These are phyloP conservation scores for Bradynema listronoti DNA, from an alignment of 1,140 invertebrate genomes.

Conservation along the genomic window DNA sequence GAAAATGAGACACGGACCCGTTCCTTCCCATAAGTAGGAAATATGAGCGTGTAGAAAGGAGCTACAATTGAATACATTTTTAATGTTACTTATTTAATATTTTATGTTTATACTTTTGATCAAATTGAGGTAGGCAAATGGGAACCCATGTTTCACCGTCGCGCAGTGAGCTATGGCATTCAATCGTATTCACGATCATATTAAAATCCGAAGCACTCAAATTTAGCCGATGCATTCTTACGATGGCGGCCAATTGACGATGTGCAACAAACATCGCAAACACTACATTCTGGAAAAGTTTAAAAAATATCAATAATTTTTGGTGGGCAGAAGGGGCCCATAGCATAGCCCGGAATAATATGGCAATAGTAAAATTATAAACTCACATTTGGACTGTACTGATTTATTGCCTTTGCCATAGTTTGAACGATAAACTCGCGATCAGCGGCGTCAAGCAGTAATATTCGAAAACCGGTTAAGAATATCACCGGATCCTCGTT, in stretches of 20 bases:
- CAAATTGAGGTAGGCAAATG: conserved; percentile 40
- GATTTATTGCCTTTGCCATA: conserved; percentile 39
- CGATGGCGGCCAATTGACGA: conserved; percentile 39
- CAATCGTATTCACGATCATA: conserved; percentile 43
- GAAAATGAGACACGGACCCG: conserved; percentile 36
- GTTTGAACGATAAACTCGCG: conserved; percentile 40
- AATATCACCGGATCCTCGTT: conserved; percentile 45
- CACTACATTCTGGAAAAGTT: conserved; percentile 30
- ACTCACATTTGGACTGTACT: conserved; percentile 33
- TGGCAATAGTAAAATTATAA: background rate
- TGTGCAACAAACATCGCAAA: conserved; percentile 42
- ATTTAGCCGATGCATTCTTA: conserved; percentile 40
- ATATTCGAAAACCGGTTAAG: conserved; percentile 40
- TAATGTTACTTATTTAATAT: conserved; percentile 8
- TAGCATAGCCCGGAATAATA: background rate
- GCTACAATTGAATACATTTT: conserved; percentile 16
- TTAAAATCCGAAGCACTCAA: conserved; percentile 40
- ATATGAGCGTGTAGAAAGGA: conserved; percentile 40
- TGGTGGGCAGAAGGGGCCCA: background rate
- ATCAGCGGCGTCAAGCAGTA: conserved; percentile 32
- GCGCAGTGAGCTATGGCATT: conserved; percentile 35
- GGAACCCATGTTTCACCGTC: conserved; percentile 42
- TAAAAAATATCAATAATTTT: conserved; percentile 12
- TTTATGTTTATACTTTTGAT: conserved; percentile 28
- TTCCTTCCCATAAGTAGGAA: conserved; percentile 45